Evolutionary conservation across 2,888 invertebrate species (phyloP).

Genomic region (Calliphora vomitoria): DNA sequence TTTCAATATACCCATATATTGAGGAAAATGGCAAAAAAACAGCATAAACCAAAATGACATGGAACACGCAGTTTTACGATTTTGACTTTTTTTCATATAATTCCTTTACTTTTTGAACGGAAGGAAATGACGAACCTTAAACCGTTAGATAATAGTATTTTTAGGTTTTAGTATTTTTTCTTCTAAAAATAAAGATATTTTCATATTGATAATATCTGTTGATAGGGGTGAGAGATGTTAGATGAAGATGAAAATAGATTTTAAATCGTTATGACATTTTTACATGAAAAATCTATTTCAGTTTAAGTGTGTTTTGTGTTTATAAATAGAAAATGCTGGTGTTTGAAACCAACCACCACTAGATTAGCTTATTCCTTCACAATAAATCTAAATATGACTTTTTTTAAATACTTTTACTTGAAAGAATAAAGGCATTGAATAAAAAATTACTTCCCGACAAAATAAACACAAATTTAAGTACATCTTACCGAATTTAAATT

Average conservation of each 20-base stretch:
- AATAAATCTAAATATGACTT: no score
- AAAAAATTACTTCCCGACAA: no score
- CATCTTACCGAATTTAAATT: no score
- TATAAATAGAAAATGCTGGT: background rate
- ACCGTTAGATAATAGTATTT: slow-evolving; percentile 16
- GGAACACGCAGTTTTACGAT: slow-evolving; percentile 48
- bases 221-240: background rate
- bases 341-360: no score
- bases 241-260: background rate
- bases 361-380: no score
- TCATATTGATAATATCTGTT: background rate
- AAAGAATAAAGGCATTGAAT: no score
- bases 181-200: slow-evolving; percentile 15
- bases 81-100: slow-evolving; percentile 1
- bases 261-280: slow-evolving; percentile 15
- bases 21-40: slow-evolving; percentile 50
- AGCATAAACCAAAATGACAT: slow-evolving; percentile 33
- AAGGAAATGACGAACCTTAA: slow-evolving; percentile 65
- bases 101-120: slow-evolving; percentile 35
- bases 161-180: background rate
- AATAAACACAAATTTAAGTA: no score
- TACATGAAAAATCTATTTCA: background rate
- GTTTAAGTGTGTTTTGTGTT: background rate
- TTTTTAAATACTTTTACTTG: no score
- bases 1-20: slow-evolving; percentile 64